Evolutionary conservation across 64 coral and sea anemone species (phyloP), one percentile per base, ranked within the genome.

Genomic region (Montipora efflorescens): DNA sequence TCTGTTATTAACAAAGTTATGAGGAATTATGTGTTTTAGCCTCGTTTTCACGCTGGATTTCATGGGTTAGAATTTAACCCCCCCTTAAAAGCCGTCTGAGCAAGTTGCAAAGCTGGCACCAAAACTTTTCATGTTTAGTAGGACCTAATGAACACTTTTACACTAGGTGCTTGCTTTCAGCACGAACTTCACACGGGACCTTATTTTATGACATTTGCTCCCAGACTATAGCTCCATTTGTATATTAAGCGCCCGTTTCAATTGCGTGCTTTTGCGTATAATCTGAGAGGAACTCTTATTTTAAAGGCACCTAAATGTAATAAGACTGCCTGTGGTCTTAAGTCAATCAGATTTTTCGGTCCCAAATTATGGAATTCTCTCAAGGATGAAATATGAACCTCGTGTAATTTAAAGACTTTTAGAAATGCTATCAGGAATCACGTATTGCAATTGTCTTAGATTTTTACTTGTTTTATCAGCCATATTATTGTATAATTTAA

Each of bases 201-300:
- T 90, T 71, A 90, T 90, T 70, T 90, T 81, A 90, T 81, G 89
- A 90, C 89, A 90, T 90, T 90, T 90, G 89, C 89, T 90, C 89
- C 89, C 89, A 90, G 89, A 90, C 88, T 90, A 85, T n/a, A n/a
- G n/a, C n/a, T n/a, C n/a, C n/a, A n/a, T n/a, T n/a, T n/a, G n/a
- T n/a, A n/a, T n/a, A n/a, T n/a, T n/a, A n/a, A n/a, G n/a, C n/a
- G 61, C 61, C 53, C 11, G 6, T 57, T 6, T 11, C 53, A 57
- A 57, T 11, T 57, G 53, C 53, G 53, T 57, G 53, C 53, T 57
- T 57, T 11, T 64, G 61, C 8, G 4, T 14, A 64, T 64, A 64
- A 64, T 64, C 61, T 64, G 61, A 64, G 61, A 64, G 61, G 61
- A 64, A 64, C 61, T 64, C 61, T 12, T 64, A 64, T 64, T 64